A percentile compares a stretch with the other conserved stretches of the same genome.
Evolutionary conservation across 2,113 vertebrate species (phyloP).

Genomic region (Larimichthys crocea): DNA sequence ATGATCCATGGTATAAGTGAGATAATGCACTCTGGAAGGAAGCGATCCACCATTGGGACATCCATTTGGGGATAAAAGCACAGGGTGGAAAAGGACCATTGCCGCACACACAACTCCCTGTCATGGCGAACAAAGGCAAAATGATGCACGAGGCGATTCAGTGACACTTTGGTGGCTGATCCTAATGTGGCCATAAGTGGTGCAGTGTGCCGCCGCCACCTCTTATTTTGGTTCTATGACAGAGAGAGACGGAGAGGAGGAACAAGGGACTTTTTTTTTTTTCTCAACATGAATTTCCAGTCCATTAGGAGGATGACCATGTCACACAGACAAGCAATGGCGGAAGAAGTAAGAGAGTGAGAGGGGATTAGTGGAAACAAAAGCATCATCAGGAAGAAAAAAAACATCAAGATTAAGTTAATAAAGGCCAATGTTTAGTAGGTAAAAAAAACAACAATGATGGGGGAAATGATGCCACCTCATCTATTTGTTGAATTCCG

Average conservation of each 20-base stretch:
- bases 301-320: constrained; percentile 76
- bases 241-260: constrained; percentile 28
- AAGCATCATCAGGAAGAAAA: constrained; percentile 28
- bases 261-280: constrained; percentile 51
- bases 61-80: constrained; percentile 68
- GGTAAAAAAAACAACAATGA: constrained; percentile 29
- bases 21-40: constrained; percentile 56
- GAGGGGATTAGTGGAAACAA: constrained; percentile 29
- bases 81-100: constrained; percentile 9
- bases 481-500: constrained; percentile 30
- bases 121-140: constrained; percentile 73
- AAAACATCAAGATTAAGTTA: constrained; percentile 29
- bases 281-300: constrained; percentile 58
- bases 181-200: constrained; percentile 77
- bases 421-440: constrained; percentile 6
- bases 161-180: constrained; percentile 69
- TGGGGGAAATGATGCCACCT: not conserved
- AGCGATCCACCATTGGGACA: constrained; percentile 16
- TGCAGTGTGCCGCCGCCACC: constrained; percentile 59
- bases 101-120: constrained; percentile 43
- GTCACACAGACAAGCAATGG: constrained; percentile 59
- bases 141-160: constrained; percentile 73
- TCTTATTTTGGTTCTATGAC: constrained; percentile 76
- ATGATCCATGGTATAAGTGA: constrained; percentile 51
- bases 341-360: constrained; percentile 6